Percentiles rank a stretch among this genome's conserved stretches.
Conservation (phyloP, 2,888 invertebrate genomes). For the Euclidia mi region DNA sequence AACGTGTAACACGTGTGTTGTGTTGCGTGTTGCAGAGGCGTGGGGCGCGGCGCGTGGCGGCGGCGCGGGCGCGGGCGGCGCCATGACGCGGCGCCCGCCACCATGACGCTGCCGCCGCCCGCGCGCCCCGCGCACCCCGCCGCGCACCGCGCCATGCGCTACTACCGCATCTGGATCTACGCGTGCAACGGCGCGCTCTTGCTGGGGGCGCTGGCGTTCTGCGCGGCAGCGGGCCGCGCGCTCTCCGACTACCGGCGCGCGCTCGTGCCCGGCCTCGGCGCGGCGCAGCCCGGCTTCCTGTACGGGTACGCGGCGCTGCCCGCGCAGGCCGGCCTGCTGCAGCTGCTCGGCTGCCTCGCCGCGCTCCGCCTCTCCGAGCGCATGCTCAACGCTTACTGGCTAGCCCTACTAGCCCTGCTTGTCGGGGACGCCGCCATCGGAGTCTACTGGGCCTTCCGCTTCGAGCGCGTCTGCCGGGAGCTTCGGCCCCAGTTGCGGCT, state of each 20-base stretch:
- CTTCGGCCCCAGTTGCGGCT: constrained; percentile 92
- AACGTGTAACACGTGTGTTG: no score
- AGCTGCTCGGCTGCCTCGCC: constrained; percentile 95
- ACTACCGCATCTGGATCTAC: constrained; percentile 97
- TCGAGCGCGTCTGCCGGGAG: constrained; percentile 93
- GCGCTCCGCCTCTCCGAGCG: constrained; percentile 95
- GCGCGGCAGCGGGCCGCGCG: constrained; percentile 93
- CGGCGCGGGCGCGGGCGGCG: constrained; percentile 89
- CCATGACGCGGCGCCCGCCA: constrained; percentile 89
- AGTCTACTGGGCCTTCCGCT: constrained; percentile 95
- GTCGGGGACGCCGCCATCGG: constrained; percentile 96
- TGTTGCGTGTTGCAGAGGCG: constrained; percentile 78
- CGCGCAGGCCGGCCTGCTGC: constrained; percentile 92
- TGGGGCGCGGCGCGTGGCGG: constrained; percentile 90
- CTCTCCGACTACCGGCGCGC: constrained; percentile 93
- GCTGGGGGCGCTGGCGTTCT: constrained; percentile 95
- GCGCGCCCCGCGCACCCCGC: constrained; percentile 87
- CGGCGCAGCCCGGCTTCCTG: constrained; percentile 95
- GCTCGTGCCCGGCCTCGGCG: constrained; percentile 93
- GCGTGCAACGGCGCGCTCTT: constrained; percentile 97
- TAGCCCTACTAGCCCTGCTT: constrained; percentile 93
- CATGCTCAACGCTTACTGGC: constrained; percentile 95
- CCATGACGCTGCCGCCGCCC: constrained; percentile 91
- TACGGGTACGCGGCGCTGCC: constrained; percentile 96
- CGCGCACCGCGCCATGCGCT: constrained; percentile 92